These are phyloP conservation scores for Toxonevra muliebris DNA, from an alignment of 2,888 invertebrate genomes.

Conservation along the genomic window DNA sequence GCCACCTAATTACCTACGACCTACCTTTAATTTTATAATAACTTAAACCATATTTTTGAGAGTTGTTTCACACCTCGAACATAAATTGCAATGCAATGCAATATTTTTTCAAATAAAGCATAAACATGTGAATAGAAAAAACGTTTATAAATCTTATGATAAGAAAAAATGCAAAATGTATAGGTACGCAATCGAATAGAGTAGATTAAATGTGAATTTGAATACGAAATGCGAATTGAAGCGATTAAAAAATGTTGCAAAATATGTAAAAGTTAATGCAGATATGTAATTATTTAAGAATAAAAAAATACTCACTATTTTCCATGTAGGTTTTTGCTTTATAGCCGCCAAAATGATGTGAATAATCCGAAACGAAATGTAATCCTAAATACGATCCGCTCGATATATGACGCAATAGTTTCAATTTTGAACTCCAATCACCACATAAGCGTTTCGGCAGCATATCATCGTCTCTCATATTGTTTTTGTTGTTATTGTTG, in stretches of 20 bases:
- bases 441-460: constrained; percentile 73
- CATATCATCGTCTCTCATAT: constrained; percentile 32
- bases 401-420: constrained; percentile 76
- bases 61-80: no score
- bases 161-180: neutral
- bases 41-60: no score
- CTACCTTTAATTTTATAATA: no score
- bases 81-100: no score
- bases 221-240: constrained; percentile 9
- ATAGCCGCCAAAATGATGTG: constrained; percentile 79
- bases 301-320: constrained; percentile 72
- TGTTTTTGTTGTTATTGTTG: constrained; percentile 36
- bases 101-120: no score
- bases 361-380: constrained; percentile 80
- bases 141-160: no score
- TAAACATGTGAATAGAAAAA: no score
- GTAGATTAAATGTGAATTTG: constrained; percentile 25
- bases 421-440: constrained; percentile 82
- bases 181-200: constrained; percentile 20
- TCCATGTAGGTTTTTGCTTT: constrained; percentile 77
- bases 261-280: constrained; percentile 1
- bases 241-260: neutral
- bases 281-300: no score
- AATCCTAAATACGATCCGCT: constrained; percentile 71
- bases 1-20: no score